These are phyloP conservation scores for Volucella bombylans DNA, from an alignment of 2,888 invertebrate genomes.

Conservation along the genomic window DNA sequence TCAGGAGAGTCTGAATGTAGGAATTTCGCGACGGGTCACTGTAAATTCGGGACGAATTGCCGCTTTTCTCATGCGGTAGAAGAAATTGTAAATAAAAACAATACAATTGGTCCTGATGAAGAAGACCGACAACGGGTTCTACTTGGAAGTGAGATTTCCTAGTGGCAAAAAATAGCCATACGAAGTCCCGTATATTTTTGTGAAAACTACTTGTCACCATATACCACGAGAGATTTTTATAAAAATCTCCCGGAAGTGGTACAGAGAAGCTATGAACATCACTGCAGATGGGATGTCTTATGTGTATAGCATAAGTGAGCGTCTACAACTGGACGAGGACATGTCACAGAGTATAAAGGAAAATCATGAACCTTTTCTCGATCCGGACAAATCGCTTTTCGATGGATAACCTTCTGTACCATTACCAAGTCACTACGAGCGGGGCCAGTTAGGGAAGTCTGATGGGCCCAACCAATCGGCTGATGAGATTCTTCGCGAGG, in stretches of 20 bases:
- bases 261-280: conserved; percentile 87
- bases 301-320: conserved; percentile 88
- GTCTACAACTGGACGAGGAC: conserved; percentile 87
- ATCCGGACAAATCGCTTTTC: conserved; percentile 85
- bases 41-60: conserved; percentile 89
- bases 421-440: conserved; percentile 86
- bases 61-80: conserved; percentile 86
- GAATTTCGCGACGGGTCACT: conserved; percentile 85
- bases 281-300: conserved; percentile 88
- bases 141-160: conserved; percentile 90
- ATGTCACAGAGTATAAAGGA: conserved; percentile 85
- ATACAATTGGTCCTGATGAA: conserved; percentile 75
- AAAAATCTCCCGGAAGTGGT: conserved; percentile 86
- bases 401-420: conserved; percentile 77
- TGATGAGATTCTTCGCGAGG: conserved; percentile 85
- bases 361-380: conserved; percentile 84
- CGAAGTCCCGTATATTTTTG: conserved; percentile 88
- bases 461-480: conserved; percentile 83
- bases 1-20: conserved; percentile 83
- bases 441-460: conserved; percentile 84
- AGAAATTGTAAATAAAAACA: conserved; percentile 77
- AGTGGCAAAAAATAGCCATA: conserved; percentile 88
- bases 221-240: conserved; percentile 87
- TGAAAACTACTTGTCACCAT: conserved; percentile 86
- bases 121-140: conserved; percentile 84